Conservation (phyloP, 2,113 vertebrate species). For the Syngnathus scovelli region DNA sequence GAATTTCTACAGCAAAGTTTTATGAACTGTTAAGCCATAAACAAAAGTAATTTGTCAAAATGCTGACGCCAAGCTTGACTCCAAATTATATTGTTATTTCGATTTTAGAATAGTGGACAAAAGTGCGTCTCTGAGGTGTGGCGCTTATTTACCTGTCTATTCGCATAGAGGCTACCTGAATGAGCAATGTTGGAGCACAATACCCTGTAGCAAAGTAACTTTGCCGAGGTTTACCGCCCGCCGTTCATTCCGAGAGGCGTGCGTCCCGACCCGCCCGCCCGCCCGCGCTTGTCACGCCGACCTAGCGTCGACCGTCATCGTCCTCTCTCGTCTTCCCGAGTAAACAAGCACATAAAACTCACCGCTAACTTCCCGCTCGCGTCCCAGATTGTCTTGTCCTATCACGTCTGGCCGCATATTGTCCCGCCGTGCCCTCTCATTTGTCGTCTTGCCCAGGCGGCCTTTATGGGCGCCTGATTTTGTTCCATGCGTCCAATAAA, state of each 20-base stretch:
- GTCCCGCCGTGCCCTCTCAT: background rate
- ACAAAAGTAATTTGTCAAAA: background rate
- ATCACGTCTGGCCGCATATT: background rate
- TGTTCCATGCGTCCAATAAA: background rate
- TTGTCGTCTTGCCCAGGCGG: background rate
- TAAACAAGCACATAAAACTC: conserved; percentile 4
- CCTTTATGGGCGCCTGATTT: background rate
- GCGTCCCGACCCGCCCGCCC: background rate
- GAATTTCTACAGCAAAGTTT: background rate
- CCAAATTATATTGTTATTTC: no score
- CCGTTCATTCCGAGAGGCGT: background rate
- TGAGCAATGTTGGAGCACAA: background rate
- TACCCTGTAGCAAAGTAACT: background rate
- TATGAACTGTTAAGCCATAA: background rate
- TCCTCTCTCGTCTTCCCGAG: conserved; percentile 2
- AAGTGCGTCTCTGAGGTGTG: no score
- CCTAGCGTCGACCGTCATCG: background rate
- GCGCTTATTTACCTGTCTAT: no score
- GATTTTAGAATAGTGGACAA: no score
- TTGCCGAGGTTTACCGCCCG: background rate
- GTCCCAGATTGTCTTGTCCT: conserved; percentile 3
- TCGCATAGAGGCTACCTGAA: background rate
- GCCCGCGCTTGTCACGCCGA: background rate
- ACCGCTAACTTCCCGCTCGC: background rate
- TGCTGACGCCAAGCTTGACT: background rate